Evolutionary conservation across 2,888 invertebrate genomes (phyloP).

Genomic region (Lycia hirtaria): DNA sequence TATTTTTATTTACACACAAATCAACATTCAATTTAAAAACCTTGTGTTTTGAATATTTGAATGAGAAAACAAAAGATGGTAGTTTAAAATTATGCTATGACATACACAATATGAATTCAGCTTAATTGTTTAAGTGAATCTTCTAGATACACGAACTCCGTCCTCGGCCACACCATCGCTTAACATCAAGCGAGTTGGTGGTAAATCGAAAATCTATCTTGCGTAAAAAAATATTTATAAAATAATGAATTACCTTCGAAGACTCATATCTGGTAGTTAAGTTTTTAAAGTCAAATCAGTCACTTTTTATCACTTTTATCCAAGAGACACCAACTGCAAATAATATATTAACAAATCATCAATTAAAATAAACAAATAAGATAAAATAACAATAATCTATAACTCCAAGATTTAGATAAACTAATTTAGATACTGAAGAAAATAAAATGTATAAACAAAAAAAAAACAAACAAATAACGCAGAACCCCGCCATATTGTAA

Average conservation of each 20-base stretch:
- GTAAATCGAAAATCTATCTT: too few relatives aligned
- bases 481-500: background rate
- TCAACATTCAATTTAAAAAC: too few relatives aligned
- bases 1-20: too few relatives aligned
- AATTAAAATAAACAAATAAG: background rate
- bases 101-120: too few relatives aligned
- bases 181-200: too few relatives aligned
- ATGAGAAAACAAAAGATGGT: too few relatives aligned
- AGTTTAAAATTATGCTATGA: too few relatives aligned
- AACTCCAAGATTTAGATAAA: background rate
- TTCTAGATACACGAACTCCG: too few relatives aligned
- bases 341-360: background rate
- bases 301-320: slow-evolving; percentile 10
- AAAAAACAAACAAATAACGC: background rate
- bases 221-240: too few relatives aligned
- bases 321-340: background rate
- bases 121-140: too few relatives aligned
- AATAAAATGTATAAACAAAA: background rate
- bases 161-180: too few relatives aligned
- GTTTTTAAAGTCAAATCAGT: background rate
- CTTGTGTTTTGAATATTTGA: too few relatives aligned
- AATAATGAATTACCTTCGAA: slow-evolving; percentile 45
- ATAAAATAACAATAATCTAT: background rate
- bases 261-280: slow-evolving; percentile 44
- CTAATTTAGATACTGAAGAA: background rate